These are phyloP conservation scores for Danionella cerebrum DNA, from an alignment of 2,113 vertebrate genomes.

Conservation along the genomic window DNA sequence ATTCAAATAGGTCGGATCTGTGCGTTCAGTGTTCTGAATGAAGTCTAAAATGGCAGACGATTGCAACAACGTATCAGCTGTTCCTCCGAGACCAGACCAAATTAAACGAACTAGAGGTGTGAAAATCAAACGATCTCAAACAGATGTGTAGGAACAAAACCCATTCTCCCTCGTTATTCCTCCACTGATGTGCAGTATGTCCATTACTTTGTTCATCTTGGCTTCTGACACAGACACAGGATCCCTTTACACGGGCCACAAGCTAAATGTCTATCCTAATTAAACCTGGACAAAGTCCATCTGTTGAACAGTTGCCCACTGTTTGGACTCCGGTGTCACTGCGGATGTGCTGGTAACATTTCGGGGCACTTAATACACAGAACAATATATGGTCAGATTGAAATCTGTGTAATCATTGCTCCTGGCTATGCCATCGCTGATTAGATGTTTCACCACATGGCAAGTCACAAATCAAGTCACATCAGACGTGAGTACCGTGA, in stretches of 20 bases:
- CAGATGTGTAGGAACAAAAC: too few species aligned
- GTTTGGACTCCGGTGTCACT: slow-evolving; percentile 10
- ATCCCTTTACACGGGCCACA: slow-evolving; percentile 15
- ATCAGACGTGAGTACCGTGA: not conserved
- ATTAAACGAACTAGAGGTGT: too few species aligned
- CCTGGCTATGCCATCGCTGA: not conserved
- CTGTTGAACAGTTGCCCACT: slow-evolving; percentile 34
- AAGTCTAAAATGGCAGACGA: too few species aligned
- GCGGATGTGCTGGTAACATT: slow-evolving; percentile 10
- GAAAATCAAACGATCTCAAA: too few species aligned
- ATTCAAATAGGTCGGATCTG: too few species aligned
- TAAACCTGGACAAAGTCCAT: slow-evolving; percentile 35
- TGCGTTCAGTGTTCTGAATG: too few species aligned
- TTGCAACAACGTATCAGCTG: too few species aligned
- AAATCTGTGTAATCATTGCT: not conserved
- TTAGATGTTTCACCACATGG: not conserved
- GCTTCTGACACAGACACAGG: not conserved
- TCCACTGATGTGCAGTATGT: not conserved
- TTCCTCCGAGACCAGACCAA: too few species aligned
- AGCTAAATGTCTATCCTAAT: slow-evolving; percentile 28
- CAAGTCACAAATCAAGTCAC: slow-evolving; percentile 25
- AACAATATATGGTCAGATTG: not conserved
- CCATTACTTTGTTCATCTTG: not conserved
- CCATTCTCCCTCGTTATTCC: not conserved
- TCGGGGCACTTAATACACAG: not conserved